Conservation (phyloP, 2,888 invertebrate genomes). For the Leptothorax acervorum region DNA sequence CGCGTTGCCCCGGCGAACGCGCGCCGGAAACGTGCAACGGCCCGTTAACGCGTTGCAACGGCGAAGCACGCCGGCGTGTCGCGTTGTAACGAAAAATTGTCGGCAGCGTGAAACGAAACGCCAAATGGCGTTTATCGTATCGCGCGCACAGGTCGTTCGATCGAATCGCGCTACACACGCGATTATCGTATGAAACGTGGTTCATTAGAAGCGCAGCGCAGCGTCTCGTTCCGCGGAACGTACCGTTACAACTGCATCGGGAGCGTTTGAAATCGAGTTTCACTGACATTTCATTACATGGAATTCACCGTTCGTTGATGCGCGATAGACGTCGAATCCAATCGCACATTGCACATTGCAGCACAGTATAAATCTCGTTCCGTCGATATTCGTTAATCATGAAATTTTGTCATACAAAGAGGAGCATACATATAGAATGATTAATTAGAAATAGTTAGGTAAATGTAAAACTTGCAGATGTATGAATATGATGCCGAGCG, state of each 20-base stretch:
- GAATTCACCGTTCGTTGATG: conserved; percentile 47
- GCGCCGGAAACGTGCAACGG: conserved; percentile 39
- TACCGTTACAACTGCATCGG: conserved; percentile 40
- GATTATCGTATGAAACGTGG: conserved; percentile 53
- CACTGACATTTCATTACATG: conserved; percentile 52
- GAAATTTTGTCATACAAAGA: conserved; percentile 39
- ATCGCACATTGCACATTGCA: conserved; percentile 22
- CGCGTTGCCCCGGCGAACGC: conserved; percentile 34
- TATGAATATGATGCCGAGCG: background rate
- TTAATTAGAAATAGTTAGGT: conserved; percentile 6
- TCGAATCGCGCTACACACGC: conserved; percentile 33
- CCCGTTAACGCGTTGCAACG: conserved; percentile 38
- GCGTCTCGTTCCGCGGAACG: conserved; percentile 33
- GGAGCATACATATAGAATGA: background rate
- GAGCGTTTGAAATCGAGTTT: conserved; percentile 47
- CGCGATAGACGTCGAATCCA: conserved; percentile 39
- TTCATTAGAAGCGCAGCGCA: conserved; percentile 50
- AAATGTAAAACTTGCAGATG: conserved; percentile 4
- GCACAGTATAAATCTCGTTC: conserved; percentile 32
- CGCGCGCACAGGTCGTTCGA: conserved; percentile 21
- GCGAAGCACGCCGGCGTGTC: background rate
- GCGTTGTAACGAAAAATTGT: conserved; percentile 42
- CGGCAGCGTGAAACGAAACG: conserved; percentile 43
- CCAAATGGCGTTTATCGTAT: conserved; percentile 53
- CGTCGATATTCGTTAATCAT: conserved; percentile 43